phyloP scores from a whole-genome alignment of 53 echinoderm and acorn worm species.

The Echinarachnius parma region DNA sequence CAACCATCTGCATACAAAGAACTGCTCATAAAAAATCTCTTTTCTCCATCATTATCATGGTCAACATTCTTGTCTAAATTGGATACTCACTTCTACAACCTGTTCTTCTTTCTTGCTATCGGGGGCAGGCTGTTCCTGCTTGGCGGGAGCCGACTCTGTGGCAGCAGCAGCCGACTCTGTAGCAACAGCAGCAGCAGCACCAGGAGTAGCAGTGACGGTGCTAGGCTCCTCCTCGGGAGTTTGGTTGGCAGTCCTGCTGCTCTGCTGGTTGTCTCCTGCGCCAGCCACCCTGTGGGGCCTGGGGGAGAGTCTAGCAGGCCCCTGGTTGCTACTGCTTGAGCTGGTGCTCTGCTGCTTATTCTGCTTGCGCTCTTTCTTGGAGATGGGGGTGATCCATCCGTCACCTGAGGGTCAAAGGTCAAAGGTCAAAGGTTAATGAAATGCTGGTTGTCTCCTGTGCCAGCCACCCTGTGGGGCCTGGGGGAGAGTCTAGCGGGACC shows the following conservation, averaged over 20 bases:
- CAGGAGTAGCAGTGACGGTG: not conserved
- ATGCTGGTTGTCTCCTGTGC: not conserved
- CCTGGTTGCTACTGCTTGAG: slow-evolving; percentile 25
- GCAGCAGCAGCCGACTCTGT: not conserved
- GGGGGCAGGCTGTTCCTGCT: not conserved
- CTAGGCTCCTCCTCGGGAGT: slow-evolving; percentile 6
- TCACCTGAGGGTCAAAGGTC: slow-evolving; percentile 35
- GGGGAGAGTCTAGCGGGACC: slow-evolving; percentile 27
- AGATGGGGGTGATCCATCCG: slow-evolving; percentile 54
- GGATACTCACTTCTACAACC: too few species aligned
- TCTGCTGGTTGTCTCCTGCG: not conserved
- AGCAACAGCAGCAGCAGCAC: not conserved
- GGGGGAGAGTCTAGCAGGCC: slow-evolving; percentile 27
- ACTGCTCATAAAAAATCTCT: too few species aligned
- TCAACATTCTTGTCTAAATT: too few species aligned
- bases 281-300: slow-evolving; percentile 28
- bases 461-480: slow-evolving; percentile 29
- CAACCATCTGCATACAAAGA: too few species aligned
- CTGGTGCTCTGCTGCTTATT: slow-evolving; percentile 43
- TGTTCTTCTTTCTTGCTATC: too few species aligned
- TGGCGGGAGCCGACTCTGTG: not conserved
- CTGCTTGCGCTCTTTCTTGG: slow-evolving; percentile 59
- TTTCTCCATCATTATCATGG: too few species aligned
- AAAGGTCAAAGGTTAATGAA: too few species aligned
- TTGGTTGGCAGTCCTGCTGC: not conserved